Base-by-base conservation (phyloP, 2,888 invertebrate genomes). In the Sminthurides aquaticus region DNA sequence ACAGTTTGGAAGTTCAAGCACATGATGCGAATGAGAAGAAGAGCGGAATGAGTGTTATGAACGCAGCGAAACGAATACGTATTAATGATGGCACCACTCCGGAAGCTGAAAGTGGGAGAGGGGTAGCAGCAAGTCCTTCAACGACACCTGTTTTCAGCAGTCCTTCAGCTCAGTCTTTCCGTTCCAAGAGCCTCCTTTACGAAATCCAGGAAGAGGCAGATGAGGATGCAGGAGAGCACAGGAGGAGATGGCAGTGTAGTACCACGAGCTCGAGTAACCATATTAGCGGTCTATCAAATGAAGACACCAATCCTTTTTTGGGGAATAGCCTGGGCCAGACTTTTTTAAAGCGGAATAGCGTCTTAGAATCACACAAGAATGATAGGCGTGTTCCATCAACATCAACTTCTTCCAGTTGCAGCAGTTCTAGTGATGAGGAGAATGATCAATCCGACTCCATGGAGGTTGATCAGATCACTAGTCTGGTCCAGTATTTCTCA, bases 401-500 rank as follows among this genome's bases (percentile, higher is more conserved):
- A 18, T n/a, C n/a, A n/a, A 49, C 61, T 20, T 58, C 62, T 43
- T 71, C 70, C 49, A 68, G 69, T 28, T 62, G 70, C 49, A 67
- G 68, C 48, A 69, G 69, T 57, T 64, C 67, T 48, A 69, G 69
- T 59, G 71, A 71, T 62, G 69, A 70, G 58, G 71, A 71, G 49
- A 64, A 67, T 43, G 68, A 49, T 8, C 56, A 49, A 22, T 65
- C 62, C 18, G 68, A 69, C 24, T 61, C 61, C 24, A 83, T 83
- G 83, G 83, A 83, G 76, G 82, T 84, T 71, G 83, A 84, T 76
- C 79, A 83, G 70, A 82, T 84, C 69, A 83, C 84, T 49, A 83
- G 82, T 66, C 76, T 84, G 69, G 84, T 84, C 69, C 83, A 83
- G 59, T 83, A 83, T 74, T 83, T 84, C 77, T 83, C 83, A 75